Conservation (phyloP, 1,140 invertebrate genomes). For the Drosophila quadrilineata region DNA sequence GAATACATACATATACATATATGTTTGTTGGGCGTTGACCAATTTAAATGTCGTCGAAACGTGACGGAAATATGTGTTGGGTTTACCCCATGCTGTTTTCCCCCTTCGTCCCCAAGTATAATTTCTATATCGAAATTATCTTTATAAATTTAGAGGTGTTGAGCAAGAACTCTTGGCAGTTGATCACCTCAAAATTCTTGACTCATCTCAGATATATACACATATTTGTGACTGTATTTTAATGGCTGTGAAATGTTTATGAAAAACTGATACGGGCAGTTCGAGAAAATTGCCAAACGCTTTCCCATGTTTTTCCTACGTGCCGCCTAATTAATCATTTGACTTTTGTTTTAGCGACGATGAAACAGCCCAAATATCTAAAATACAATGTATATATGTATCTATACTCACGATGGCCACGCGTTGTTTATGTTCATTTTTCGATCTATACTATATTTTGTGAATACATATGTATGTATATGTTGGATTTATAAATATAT, state of each 20-base stretch:
- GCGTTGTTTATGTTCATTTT: conserved; percentile 21
- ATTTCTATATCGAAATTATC: neutral
- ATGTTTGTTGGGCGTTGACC: neutral
- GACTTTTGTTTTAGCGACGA: conserved; percentile 8
- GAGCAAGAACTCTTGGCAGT: conserved; percentile 35
- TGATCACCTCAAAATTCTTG: neutral
- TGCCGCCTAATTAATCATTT: conserved; percentile 39
- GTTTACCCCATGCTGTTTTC: conserved; percentile 19
- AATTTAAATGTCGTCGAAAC: conserved; percentile 8
- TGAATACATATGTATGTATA: neutral
- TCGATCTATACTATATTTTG: neutral
- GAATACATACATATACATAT: too few relatives aligned
- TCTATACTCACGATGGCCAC: conserved; percentile 30
- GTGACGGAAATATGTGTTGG: conserved; percentile 30
- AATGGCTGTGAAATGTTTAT: conserved; percentile 11
- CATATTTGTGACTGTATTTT: neutral
- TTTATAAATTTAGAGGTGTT: conserved; percentile 19
- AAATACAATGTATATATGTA: too few relatives aligned
- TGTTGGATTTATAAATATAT: conserved; percentile 4
- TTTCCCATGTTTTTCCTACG: conserved; percentile 16
- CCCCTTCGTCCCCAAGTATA: too few relatives aligned
- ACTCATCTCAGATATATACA: conserved; percentile 1
- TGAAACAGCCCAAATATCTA: conserved; percentile 22
- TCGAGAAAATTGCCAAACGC: conserved; percentile 40
- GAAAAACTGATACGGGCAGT: conserved; percentile 30